phyloP scores from a whole-genome alignment of 2,113 vertebrate species.

The Brevimyrus niger region DNA sequence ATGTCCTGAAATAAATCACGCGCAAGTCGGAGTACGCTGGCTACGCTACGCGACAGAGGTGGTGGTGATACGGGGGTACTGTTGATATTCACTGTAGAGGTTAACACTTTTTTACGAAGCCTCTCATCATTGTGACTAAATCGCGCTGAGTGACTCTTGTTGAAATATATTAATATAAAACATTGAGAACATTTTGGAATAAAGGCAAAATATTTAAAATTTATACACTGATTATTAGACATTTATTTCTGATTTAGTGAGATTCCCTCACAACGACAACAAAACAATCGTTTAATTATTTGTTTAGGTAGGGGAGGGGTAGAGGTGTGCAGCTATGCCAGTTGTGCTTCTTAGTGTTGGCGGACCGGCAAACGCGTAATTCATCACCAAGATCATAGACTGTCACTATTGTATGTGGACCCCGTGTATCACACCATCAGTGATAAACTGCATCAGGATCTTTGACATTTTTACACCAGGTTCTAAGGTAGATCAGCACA shows the following conservation, averaged over 20 bases:
- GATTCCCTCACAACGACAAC: not conserved
- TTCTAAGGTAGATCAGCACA: not conserved
- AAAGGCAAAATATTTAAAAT: not conserved
- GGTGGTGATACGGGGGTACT: not conserved
- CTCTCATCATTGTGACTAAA: not conserved
- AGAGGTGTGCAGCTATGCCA: not conserved
- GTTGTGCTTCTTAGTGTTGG: not conserved
- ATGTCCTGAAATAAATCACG: constrained; percentile 38
- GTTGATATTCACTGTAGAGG: not conserved
- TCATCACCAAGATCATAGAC: not conserved
- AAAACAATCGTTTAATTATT: not conserved
- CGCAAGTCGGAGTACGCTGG: constrained; percentile 28
- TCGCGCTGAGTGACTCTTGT: not conserved
- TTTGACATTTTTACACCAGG: not conserved
- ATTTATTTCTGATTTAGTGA: not conserved
- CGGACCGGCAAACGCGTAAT: not conserved
- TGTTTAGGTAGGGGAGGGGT: not conserved
- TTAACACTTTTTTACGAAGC: not conserved
- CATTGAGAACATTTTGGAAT: not conserved
- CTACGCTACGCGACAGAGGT: constrained; percentile 12
- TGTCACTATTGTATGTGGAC: not conserved
- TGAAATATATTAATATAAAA: not conserved
- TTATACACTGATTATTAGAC: not conserved
- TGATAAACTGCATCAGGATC: not conserved
- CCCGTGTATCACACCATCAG: not conserved